phyloP scores from a whole-genome alignment of 1,140 invertebrate species.

The Cotesia chilonis region DNA sequence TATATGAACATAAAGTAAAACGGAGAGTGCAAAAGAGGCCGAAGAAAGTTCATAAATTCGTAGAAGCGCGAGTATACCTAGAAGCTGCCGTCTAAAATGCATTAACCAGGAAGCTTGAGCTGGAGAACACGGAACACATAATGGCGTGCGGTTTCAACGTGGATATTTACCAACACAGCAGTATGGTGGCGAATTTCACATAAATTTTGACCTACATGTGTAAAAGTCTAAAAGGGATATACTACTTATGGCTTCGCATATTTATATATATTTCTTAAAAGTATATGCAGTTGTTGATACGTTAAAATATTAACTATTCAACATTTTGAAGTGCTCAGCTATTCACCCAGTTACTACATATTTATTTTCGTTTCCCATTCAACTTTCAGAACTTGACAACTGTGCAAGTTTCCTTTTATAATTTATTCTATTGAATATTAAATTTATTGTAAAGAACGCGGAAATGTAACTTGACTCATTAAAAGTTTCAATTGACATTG shows the following conservation, averaged over 20 bases:
- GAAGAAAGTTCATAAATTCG: constrained; percentile 48
- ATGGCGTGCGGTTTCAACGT: constrained; percentile 40
- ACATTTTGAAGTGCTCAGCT: no score
- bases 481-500: no score
- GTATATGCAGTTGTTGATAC: no score
- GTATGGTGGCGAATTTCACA: constrained; percentile 43
- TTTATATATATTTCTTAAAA: not conserved
- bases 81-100: constrained; percentile 44
- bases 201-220: constrained; percentile 45
- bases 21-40: constrained; percentile 36
- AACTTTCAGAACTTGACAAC: no score
- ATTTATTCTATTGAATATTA: no score
- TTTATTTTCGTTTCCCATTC: no score
- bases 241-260: constrained; percentile 9
- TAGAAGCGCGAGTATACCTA: constrained; percentile 21
- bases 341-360: no score
- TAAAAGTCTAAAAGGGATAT: constrained; percentile 32
- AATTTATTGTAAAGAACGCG: no score
- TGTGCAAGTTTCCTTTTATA: no score
- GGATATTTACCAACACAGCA: constrained; percentile 41
- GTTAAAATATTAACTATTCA: no score
- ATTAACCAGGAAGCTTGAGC: constrained; percentile 44
- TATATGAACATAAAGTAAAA: constrained; percentile 11
- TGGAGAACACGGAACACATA: constrained; percentile 36
- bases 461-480: no score